These are phyloP conservation scores for Chaetura pelagica DNA, from an alignment of 2,113 vertebrate genomes.

Conservation along the genomic window DNA sequence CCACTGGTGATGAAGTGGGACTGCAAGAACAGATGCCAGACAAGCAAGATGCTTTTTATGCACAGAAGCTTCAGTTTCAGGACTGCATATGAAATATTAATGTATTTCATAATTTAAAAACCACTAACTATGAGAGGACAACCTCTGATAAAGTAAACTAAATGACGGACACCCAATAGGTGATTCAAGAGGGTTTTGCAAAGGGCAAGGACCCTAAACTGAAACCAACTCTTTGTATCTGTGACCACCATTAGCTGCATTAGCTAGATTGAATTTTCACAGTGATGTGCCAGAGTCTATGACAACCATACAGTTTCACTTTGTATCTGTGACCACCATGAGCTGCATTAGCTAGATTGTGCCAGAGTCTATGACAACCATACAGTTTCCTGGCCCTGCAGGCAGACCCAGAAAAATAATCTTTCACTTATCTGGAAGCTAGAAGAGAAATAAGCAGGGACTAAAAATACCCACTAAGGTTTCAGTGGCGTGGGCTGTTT, in stretches of 20 bases:
- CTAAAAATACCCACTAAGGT: not conserved
- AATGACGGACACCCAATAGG: not conserved
- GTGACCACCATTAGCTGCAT: not conserved
- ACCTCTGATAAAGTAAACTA: not conserved
- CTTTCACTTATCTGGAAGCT: not conserved
- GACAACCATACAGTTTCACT: not conserved
- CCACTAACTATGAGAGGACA: not conserved
- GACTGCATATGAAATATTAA: not conserved
- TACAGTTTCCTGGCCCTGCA: not conserved
- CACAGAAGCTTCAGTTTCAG: not conserved
- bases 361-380: not conserved
- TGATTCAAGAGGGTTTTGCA: not conserved
- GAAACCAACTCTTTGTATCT: not conserved
- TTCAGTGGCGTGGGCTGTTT: not conserved
- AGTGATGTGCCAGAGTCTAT: not conserved
- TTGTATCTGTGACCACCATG: not conserved
- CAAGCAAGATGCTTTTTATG: not conserved
- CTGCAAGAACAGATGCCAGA: not conserved
- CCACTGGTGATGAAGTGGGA: not conserved
- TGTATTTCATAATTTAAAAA: not conserved
- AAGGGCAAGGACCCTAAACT: not conserved
- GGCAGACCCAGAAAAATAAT: not conserved
- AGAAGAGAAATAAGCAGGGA: not conserved
- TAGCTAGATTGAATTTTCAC: not conserved
- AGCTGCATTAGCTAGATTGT: not conserved